A percentile compares a stretch with the other conserved stretches of the same genome.
Conservation (phyloP, 2,888 invertebrate genomes). For the Argyra leucocephala region DNA sequence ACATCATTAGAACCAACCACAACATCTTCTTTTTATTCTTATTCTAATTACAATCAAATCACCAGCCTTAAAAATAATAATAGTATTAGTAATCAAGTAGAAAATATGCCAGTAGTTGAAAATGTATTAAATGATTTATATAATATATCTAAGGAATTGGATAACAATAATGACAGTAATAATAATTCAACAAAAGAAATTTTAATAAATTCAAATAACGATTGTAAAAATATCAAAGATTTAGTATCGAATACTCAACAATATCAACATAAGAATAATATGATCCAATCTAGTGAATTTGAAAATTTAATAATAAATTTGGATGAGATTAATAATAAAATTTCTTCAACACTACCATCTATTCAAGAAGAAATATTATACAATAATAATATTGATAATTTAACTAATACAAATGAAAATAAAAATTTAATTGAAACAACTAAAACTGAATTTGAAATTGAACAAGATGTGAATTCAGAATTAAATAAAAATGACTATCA, state of each 20-base stretch:
- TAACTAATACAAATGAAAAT: too few species aligned
- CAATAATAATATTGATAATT: not conserved
- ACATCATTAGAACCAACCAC: not conserved
- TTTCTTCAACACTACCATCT: too few species aligned
- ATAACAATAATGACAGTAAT: constrained; percentile 7
- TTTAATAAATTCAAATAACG: not conserved
- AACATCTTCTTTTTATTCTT: not conserved
- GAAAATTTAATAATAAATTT: too few species aligned
- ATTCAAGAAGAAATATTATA: too few species aligned
- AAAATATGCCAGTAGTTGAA: constrained; percentile 40
- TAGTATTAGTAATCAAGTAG: constrained; percentile 24
- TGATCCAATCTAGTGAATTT: too few species aligned
- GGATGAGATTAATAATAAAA: too few species aligned
- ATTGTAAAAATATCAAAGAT: not conserved
- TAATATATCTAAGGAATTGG: constrained; percentile 26
- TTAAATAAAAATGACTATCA: too few species aligned
- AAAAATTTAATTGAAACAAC: too few species aligned
- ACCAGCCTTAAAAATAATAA: constrained; percentile 12
- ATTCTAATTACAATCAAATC: not conserved
- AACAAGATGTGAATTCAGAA: not conserved
- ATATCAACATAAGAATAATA: too few species aligned
- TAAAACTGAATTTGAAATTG: not conserved
- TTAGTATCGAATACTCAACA: too few species aligned
- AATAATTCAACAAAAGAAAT: not conserved
- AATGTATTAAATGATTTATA: constrained; percentile 36